Percentiles rank a stretch among this genome's conserved stretches.
These are phyloP conservation scores for Leptopterna dolabrata DNA, from an alignment of 2,888 invertebrate species.

Conservation along the genomic window DNA sequence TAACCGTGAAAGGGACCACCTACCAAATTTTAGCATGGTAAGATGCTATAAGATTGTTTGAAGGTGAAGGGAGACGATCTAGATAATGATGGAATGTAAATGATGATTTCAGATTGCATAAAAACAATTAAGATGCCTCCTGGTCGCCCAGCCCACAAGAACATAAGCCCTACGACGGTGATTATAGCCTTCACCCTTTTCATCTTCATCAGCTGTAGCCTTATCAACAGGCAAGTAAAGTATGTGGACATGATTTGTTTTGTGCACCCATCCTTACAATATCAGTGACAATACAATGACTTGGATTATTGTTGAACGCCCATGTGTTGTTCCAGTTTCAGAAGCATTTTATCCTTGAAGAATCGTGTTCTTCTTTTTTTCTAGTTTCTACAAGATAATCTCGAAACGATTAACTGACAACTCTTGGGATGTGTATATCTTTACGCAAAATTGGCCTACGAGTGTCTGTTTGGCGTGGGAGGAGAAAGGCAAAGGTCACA, in stretches of 20 bases:
- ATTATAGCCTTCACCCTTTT: constrained; percentile 55
- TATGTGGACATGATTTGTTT: background rate
- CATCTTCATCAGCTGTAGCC: constrained; percentile 55
- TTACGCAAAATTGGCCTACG: constrained; percentile 84
- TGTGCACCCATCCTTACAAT: too few relatives aligned
- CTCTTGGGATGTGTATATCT: constrained; percentile 81
- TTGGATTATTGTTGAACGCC: background rate
- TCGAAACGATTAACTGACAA: background rate
- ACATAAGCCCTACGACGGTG: constrained; percentile 57
- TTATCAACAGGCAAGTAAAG: constrained; percentile 56
- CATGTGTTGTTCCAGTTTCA: background rate
- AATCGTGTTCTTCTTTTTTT: background rate
- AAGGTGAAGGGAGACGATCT: too few relatives aligned
- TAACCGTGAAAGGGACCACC: too few relatives aligned
- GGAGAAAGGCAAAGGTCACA: constrained; percentile 66
- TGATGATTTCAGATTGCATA: background rate
- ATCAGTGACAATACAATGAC: too few relatives aligned
- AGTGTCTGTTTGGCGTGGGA: constrained; percentile 78
- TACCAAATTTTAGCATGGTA: too few relatives aligned
- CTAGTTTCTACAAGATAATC: constrained; percentile 46
- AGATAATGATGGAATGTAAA: too few relatives aligned
- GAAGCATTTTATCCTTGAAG: background rate
- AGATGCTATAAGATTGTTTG: too few relatives aligned
- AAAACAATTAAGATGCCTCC: constrained; percentile 8
- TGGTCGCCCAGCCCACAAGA: constrained; percentile 21